Base-by-base conservation (phyloP, 2,113 vertebrate genomes). In the Syngnathus typhle region DNA sequence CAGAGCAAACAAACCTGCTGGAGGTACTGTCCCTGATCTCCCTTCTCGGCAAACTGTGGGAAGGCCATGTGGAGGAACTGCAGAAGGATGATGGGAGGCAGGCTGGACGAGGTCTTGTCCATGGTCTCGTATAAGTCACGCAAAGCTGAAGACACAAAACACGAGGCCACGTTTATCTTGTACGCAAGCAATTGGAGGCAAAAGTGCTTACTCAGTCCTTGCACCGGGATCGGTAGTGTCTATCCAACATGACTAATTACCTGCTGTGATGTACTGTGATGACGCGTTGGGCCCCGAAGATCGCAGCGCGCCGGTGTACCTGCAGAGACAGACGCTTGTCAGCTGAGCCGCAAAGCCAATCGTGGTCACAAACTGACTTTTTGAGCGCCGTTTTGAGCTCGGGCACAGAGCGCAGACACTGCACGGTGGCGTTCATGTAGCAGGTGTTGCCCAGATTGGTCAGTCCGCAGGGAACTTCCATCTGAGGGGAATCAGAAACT, bases 51-150 rank as follows among this genome's bases (percentile, higher is more conserved):
- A 86, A 99, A 99, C 90, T 98, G 96, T 70, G 97, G 96, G 82
- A 99, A 99, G 89, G 96, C 96, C 96, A 99, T 96, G 76, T 99
- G 96, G 84, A 99, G 94, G 87, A 99, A 98, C 81, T 99, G 97
- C 88, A 99, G 94, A 67, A 99, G 88, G 86, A 99, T 98, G 82
- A 99, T 98, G 65, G 97, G 97, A 38, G 96, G 96, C 78, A 99
- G 96, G 91, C 95, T 98, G 80, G 97, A 96, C 56, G 96, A 96
- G 67, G 95, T 99, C 93, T 98, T 98, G 79, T 99, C 96, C 97
- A 99, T 99, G 70, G 96, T 97, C 87, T 98, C 95, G 81, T 95
- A 99, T 77, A 99, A 91, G 87, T 99, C 97, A 88, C 97, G 93
- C 87, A 99, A 91, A 79, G 96, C 97, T 99, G 88, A 80, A 83